A percentile compares a stretch with the other conserved stretches of the same genome.
Evolutionary conservation across 1,140 invertebrate genomes (phyloP).

Genomic region (Scaptomyza montana): DNA sequence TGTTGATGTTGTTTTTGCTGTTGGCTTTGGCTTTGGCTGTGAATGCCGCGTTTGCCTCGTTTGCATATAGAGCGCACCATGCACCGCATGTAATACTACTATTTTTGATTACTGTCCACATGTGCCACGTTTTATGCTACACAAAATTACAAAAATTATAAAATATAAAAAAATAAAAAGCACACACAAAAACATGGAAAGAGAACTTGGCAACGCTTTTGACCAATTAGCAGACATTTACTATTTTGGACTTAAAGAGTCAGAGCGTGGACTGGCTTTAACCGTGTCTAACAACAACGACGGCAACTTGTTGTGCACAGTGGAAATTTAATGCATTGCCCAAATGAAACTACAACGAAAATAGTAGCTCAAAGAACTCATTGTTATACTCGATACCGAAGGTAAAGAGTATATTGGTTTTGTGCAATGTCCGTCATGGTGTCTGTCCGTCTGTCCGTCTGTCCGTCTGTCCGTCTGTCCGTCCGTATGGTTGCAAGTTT

Average conservation of each 20-base stretch:
- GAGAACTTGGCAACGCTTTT: not conserved
- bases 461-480: too few relatives aligned
- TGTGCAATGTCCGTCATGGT: too few relatives aligned
- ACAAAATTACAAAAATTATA: slow-evolving; percentile 39
- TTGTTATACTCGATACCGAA: too few relatives aligned
- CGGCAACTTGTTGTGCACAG: too few relatives aligned
- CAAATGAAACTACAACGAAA: slow-evolving; percentile 2
- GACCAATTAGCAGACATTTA: not conserved
- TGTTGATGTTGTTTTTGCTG: slow-evolving; percentile 11
- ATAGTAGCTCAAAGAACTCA: slow-evolving; percentile 1
- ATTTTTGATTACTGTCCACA: slow-evolving; percentile 54
- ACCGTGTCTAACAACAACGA: not conserved
- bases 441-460: too few relatives aligned
- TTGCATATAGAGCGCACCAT: slow-evolving; percentile 27
- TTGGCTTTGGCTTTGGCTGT: not conserved
- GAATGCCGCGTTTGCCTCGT: slow-evolving; percentile 38
- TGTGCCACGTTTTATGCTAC: slow-evolving; percentile 61
- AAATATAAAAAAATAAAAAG: too few relatives aligned
- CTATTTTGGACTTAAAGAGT: not conserved
- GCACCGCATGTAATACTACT: slow-evolving; percentile 1
- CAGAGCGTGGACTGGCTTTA: not conserved
- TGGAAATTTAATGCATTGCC: slow-evolving; percentile 18
- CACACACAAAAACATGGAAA: not conserved
- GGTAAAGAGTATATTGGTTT: too few relatives aligned
- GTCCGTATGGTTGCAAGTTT: too few relatives aligned